Conservation (phyloP, 2,113 vertebrate species). For the Ceyx margarethae region DNA sequence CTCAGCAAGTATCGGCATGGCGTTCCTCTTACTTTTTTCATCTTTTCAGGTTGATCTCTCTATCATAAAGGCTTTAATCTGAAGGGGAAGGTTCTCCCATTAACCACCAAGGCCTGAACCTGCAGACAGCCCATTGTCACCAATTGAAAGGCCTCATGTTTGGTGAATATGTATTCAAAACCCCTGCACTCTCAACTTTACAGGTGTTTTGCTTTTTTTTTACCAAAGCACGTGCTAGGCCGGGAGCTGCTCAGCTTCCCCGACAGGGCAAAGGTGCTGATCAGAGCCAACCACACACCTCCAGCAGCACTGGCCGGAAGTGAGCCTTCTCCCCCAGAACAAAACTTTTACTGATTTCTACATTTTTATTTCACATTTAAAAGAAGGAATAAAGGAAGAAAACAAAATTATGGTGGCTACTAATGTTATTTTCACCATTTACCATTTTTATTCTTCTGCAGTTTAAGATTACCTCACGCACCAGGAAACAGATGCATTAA, state of each 20-base stretch:
- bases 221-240: neutral
- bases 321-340: neutral
- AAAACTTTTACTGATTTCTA: neutral
- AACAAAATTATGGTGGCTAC: neutral
- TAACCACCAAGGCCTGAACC: neutral
- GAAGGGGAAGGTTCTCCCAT: neutral
- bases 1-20: accelerated
- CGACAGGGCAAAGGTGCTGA: neutral
- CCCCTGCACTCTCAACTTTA: neutral
- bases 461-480: neutral
- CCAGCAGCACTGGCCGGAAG: neutral
- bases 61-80: neutral
- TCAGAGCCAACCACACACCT: neutral
- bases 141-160: neutral
- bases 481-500: neutral
- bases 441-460: neutral
- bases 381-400: neutral
- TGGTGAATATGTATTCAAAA: neutral
- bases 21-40: neutral
- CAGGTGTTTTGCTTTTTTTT: neutral
- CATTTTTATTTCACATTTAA: neutral
- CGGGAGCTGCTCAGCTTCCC: neutral
- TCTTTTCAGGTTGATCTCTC: neutral
- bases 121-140: accelerated
- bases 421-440: neutral